These are phyloP conservation scores for Eremophila alpestris DNA, from an alignment of 2,797 vertebrate genomes.

Conservation along the genomic window DNA sequence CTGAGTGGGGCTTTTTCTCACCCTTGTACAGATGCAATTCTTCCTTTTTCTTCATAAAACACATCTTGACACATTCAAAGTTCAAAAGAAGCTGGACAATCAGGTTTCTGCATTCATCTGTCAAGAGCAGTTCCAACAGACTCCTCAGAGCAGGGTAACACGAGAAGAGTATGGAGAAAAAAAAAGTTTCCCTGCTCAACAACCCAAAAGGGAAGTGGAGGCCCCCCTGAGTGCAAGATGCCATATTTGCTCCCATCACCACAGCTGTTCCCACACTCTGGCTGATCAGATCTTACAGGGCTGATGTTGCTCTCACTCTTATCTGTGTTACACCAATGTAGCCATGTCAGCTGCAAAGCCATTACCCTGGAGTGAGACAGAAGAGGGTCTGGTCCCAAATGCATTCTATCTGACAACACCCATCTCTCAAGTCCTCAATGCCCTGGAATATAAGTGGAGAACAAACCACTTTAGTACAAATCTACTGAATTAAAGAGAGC, in stretches of 20 bases:
- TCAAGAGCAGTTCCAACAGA: background rate
- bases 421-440: background rate
- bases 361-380: background rate
- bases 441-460: background rate
- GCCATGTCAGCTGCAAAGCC: background rate
- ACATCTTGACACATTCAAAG: background rate
- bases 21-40: background rate
- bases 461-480: background rate
- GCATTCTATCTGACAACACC: background rate
- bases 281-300: background rate
- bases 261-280: background rate
- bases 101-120: background rate
- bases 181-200: background rate
- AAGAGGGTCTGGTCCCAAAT: background rate
- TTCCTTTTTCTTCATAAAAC: background rate
- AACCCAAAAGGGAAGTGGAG: background rate
- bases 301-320: background rate
- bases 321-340: background rate
- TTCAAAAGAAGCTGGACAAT: conserved; percentile 14
- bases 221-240: background rate
- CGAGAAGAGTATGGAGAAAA: background rate
- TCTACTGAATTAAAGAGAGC: background rate
- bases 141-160: background rate
- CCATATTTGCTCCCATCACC: background rate
- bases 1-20: background rate